Evolutionary conservation across 1,140 invertebrate species (phyloP).

Genomic region (Heliconius melpomene): DNA sequence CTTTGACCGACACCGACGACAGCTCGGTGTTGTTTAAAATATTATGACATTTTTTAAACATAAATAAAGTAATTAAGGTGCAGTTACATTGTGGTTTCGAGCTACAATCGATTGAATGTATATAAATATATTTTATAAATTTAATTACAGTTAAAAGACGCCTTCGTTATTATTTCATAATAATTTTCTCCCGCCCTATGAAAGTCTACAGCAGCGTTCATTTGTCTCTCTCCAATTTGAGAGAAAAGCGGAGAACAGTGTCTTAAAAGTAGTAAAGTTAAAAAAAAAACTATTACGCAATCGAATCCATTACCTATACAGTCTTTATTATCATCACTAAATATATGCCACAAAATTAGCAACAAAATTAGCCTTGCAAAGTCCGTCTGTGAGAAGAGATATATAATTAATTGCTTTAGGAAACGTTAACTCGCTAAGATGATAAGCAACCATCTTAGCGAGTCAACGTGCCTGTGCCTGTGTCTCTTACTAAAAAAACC

Average conservation of each 20-base stretch:
- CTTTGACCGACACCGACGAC: constrained; percentile 31
- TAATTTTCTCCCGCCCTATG: no score
- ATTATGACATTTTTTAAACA: neutral
- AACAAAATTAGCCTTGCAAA: constrained; percentile 5
- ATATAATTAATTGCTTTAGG: constrained; percentile 2
- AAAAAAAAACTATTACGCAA: neutral
- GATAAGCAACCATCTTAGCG: no score
- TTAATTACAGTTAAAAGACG: no score
- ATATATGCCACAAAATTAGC: neutral
- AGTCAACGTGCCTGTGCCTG: no score
- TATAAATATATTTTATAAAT: no score
- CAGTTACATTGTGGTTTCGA: no score
- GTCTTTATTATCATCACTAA: neutral
- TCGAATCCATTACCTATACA: neutral
- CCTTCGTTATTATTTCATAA: no score
- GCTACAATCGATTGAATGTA: no score
- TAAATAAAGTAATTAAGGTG: neutral
- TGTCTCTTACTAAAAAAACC: neutral
- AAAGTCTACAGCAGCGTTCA: no score
- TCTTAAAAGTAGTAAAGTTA: no score
- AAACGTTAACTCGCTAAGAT: neutral
- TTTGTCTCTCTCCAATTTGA: no score
- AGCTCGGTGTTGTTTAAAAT: constrained; percentile 7
- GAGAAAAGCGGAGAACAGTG: no score
- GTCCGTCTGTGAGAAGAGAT: neutral